Conservation (phyloP, 2,888 invertebrate species). For the Papilio demoleus region DNA sequence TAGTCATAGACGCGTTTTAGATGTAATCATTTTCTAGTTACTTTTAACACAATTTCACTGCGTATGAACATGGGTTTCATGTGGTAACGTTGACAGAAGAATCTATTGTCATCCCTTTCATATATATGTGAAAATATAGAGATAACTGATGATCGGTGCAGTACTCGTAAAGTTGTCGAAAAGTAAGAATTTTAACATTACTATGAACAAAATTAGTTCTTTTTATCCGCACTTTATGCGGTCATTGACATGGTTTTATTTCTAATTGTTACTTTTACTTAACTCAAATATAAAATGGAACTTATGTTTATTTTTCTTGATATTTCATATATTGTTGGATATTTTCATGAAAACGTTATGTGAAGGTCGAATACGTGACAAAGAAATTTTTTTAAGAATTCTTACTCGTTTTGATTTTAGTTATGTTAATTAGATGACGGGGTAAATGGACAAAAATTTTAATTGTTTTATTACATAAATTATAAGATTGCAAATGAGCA, state of each 20-base stretch:
- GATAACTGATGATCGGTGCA: not conserved
- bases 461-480: no score
- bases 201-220: slow-evolving; percentile 20
- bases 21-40: slow-evolving; percentile 20
- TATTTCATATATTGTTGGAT: not conserved
- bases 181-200: not conserved
- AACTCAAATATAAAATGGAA: not conserved
- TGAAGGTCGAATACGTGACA: not conserved
- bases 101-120: not conserved
- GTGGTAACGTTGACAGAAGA: not conserved
- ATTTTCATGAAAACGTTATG: not conserved
- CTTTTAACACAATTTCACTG: slow-evolving; percentile 27
- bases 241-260: slow-evolving; percentile 30
- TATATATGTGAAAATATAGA: not conserved
- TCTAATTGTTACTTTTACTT: slow-evolving; percentile 25
- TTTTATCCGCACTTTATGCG: slow-evolving; percentile 22
- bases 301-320: not conserved
- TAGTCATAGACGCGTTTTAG: slow-evolving; percentile 24
- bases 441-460: no score
- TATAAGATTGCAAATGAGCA: no score
- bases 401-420: not conserved
- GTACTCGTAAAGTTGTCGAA: slow-evolving; percentile 20
- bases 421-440: not conserved
- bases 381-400: not conserved
- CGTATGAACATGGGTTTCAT: not conserved